Base-by-base conservation (phyloP, 2,888 invertebrate genomes). In the Ochropacha duplaris region DNA sequence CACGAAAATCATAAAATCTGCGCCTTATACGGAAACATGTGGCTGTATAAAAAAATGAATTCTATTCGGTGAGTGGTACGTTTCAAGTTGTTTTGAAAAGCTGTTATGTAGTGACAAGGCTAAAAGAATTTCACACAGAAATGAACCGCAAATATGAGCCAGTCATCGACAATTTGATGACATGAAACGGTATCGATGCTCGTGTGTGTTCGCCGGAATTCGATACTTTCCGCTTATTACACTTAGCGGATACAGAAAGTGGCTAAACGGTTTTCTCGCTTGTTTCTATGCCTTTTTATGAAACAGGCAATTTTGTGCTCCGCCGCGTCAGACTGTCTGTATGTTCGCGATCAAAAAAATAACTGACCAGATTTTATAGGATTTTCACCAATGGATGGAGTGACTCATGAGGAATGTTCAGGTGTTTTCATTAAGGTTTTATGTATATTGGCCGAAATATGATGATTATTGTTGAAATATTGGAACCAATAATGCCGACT, bases 1-100 rank as follows among this genome's bases (percentile, higher is more conserved):
- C 72, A 61, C 72, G 65, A 61, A 70, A 69, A 72, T 65, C 70
- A 65, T 72, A 69, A 63, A 70, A 67, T 69, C 50, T 58, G 55
- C 44, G 24, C 58, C 60, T 51, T 57, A 57, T 60, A 72, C 57
- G 57, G 49, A 58, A 58, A 31, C 28, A 22, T 19, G 22, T 1
- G 8, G 9, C 16, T 50, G 0, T 28, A 50, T 8, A 14, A 6
- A 19, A 72, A 62, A 62, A 60, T 12, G 2, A 19, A 51, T 55
- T 34, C 24, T 67, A 51, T 2, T 4, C 0, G 6, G 0, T 3
- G 9, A 0, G 4, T 1, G 6, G 24, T 59, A 64, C 6, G 61
- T 24, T 61, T 55, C 6, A 49, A 8, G 58, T 55, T 68, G 6
- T 16, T 0, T 1, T 54, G 54, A 12, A 3, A 0, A 2, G 22